Percentiles rank a stretch among this genome's conserved stretches.
phyloP scores from a whole-genome alignment of 2,113 vertebrate genomes.

The Cinclus cinclus region DNA sequence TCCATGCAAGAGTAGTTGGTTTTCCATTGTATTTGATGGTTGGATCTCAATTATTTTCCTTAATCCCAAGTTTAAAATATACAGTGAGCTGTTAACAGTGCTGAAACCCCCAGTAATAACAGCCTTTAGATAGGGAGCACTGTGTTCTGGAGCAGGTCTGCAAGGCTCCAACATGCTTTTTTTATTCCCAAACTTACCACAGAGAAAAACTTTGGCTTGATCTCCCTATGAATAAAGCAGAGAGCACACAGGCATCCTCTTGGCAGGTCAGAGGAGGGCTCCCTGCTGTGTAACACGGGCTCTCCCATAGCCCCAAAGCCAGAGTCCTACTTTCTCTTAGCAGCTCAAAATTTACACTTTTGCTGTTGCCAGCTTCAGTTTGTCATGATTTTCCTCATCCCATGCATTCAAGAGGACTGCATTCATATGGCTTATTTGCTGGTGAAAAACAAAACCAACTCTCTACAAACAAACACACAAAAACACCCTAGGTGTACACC shows the following conservation, averaged over 20 bases:
- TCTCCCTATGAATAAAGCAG: neutral
- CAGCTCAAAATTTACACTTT: conserved; percentile 6
- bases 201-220: neutral
- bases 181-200: neutral
- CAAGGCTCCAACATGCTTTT: neutral
- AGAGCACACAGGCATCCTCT: neutral
- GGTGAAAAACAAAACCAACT: neutral
- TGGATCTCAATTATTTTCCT: neutral
- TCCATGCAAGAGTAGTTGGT: neutral
- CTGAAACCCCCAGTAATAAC: neutral
- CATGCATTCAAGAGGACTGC: neutral
- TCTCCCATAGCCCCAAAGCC: neutral
- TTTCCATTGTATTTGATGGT: neutral
- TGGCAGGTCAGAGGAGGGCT: neutral
- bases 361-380: neutral
- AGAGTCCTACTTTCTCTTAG: neutral
- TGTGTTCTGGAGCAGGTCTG: neutral
- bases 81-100: neutral
- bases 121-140: neutral
- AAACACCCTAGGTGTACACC: neutral
- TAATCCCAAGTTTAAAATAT: neutral
- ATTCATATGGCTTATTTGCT: neutral
- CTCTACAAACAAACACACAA: neutral
- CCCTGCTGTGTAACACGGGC: neutral
- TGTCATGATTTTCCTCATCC: neutral